Conservation (phyloP, 23 tunicate species). For the Aplidium turbinatum region DNA sequence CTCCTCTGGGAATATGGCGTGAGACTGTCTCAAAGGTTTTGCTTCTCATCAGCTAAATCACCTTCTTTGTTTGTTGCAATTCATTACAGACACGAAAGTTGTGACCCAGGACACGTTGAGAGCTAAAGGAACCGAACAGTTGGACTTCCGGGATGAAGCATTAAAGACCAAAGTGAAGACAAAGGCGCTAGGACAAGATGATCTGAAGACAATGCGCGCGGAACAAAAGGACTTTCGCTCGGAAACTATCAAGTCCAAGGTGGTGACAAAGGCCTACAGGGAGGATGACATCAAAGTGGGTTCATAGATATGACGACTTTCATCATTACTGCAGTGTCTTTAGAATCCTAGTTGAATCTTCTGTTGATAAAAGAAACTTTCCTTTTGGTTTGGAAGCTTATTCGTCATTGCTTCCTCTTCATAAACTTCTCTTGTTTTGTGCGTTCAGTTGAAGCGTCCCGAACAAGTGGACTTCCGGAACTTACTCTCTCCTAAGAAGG, state of each 20-base stretch:
- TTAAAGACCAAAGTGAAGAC: conserved; percentile 73
- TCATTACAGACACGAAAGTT: conserved; percentile 59
- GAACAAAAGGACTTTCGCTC: conserved; percentile 82
- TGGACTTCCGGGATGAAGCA: conserved; percentile 92
- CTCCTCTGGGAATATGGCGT: too few species aligned
- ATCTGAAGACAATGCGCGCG: conserved; percentile 42
- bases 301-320: too few species aligned
- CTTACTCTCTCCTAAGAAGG: conserved; percentile 62
- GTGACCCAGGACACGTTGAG: conserved; percentile 49
- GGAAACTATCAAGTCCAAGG: conserved; percentile 80
- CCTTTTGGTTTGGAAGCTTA: too few species aligned
- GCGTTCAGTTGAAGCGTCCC: conserved; percentile 48
- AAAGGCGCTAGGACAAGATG: conserved; percentile 67
- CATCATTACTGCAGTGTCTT: too few species aligned
- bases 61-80: too few species aligned
- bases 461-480: conserved; percentile 91
- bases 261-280: conserved; percentile 72
- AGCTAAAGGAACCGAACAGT: conserved; percentile 49
- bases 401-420: too few species aligned
- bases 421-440: not conserved
- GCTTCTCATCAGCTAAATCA: too few species aligned
- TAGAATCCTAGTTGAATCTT: too few species aligned
- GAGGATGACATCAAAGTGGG: conserved; percentile 78
- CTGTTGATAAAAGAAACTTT: too few species aligned
- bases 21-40: too few species aligned